These are phyloP conservation scores for Eledone cirrhosa DNA, from an alignment of 2,888 invertebrate genomes.

Conservation along the genomic window DNA sequence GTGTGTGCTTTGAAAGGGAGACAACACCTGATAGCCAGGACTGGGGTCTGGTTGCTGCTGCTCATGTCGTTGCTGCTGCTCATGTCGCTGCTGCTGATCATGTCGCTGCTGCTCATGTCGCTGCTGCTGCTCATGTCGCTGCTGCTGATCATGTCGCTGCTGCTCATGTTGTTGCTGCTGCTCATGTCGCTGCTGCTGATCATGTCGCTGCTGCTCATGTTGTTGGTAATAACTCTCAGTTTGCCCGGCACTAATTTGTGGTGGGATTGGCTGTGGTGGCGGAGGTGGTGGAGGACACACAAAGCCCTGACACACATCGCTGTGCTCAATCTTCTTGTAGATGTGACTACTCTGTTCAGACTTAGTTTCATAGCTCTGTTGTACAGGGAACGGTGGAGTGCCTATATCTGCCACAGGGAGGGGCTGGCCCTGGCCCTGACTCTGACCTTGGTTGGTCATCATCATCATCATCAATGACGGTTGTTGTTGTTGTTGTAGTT, in stretches of 20 bases:
- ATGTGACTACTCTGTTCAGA: background rate
- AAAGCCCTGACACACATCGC: background rate
- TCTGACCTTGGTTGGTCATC: background rate
- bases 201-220: no score
- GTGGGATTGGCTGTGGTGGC: no score
- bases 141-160: background rate
- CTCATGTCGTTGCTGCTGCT: no score
- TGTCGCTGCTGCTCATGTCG: no score
- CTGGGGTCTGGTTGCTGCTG: background rate
- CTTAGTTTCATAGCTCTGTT: background rate
- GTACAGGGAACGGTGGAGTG: background rate
- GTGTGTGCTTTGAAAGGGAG: background rate
- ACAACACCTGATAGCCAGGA: background rate
- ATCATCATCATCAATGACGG: background rate
- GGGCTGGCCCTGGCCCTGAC: no score
- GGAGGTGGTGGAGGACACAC: background rate
- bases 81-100: no score
- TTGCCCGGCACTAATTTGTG: no score
- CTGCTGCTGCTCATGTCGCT: no score
- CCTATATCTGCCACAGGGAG: no score
- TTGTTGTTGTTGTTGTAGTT: background rate
- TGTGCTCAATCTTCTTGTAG: slow-evolving; percentile 14
- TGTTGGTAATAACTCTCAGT: no score
- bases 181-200: no score
- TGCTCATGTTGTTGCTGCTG: no score